Base-by-base conservation (phyloP, 2,113 vertebrate species). In the Bos javanicus region DNA sequence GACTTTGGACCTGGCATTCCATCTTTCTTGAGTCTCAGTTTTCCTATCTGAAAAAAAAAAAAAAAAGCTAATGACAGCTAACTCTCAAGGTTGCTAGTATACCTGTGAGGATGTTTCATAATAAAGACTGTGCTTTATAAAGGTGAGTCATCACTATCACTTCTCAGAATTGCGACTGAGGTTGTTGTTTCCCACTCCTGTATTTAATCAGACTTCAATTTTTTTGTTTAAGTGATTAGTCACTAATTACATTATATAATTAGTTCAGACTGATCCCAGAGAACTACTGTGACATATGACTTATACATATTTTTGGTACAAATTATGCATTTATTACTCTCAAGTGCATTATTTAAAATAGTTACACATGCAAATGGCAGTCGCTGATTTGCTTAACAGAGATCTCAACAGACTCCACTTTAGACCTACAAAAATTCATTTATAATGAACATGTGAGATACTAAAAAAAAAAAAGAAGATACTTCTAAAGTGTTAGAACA, bases 171-270 rank as follows among this genome's bases (percentile, higher is more conserved):
- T 90, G 62, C 12, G 8, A 25, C 81, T 33, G 17, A 19, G 36
- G 48, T n/a, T 17, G 7, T 46, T 83, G 64, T 30, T 71, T 36
- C 81, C 76, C 30, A 78, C 57, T 16, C 59, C 21, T 67, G 39
- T 62, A 90, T 95, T 96, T 90, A 96, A 96, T n/a, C 39, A 95
- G 87, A 92, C 56, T 92, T 87, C 46, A 88, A 54, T 83, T 86
- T 94, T 93, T 93, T 97, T 64, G 50, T 90, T 56, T 90, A 94
- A n/a, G 23, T 88, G 52, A 93, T 95, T 96, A 94, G 83, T 93
- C 89, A 87, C 43, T 95, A 80, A 95, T 95, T 94, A 80, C 9
- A 67, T 92, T 87, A 92, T 56, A 43, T 96, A 94, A 96, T 91
- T 82, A 95, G 50, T 96, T 93, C 80, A 86, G 82, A 86, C 59